phyloP scores from a whole-genome alignment of 1,140 invertebrate species.

The Zaprionus davidi region DNA sequence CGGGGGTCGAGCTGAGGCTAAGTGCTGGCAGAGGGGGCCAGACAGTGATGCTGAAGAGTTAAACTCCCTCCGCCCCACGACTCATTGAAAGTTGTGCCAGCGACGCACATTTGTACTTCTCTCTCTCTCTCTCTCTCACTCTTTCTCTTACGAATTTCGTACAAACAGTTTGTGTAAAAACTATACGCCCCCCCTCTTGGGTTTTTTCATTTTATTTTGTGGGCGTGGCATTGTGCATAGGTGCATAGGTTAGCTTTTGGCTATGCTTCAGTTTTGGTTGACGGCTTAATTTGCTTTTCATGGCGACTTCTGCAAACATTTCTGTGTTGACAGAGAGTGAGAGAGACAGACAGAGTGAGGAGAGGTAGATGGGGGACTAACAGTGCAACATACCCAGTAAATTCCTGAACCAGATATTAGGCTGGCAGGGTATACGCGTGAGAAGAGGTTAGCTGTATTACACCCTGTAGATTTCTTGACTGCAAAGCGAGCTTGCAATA shows the following conservation, averaged over 20 bases:
- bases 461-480: too few species aligned
- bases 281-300: conserved; percentile 78
- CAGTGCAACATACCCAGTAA: conserved; percentile 4
- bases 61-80: background rate
- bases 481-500: too few species aligned
- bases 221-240: conserved; percentile 56
- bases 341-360: background rate
- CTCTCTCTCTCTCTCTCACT: background rate
- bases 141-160: conserved; percentile 50
- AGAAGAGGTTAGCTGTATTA: too few species aligned
- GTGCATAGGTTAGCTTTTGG: conserved; percentile 62
- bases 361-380: background rate
- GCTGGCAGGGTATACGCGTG: too few species aligned
- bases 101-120: conserved; percentile 34
- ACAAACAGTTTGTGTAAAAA: conserved; percentile 65
- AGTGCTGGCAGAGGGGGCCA: background rate
- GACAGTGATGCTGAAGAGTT: background rate
- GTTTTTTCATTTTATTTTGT: conserved; percentile 6
- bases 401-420: background rate
- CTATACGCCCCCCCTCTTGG: background rate
- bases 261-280: conserved; percentile 49
- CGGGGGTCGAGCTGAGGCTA: background rate
- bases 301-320: conserved; percentile 45
- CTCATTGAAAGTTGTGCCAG: conserved; percentile 33
- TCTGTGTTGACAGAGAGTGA: background rate